Conservation (phyloP, 2,113 vertebrate genomes). For the Sus scrofa region T2T-Sscrofa CM000812.6:60665001-60665500, state of each 20-base stretch:
- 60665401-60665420: background rate
- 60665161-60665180: background rate
- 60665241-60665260: background rate
- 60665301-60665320: background rate
- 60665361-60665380: background rate
- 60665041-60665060: background rate
- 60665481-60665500: background rate
- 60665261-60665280: constrained; percentile 53
- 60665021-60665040: background rate
- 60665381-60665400: background rate
- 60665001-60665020: background rate
- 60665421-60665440: background rate
- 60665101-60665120: background rate
- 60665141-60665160: background rate
- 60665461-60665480: constrained; percentile 13
- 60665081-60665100: background rate
- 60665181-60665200: background rate
- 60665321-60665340: constrained; percentile 32
- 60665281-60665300: constrained; percentile 35
- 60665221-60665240: background rate
- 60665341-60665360: background rate
- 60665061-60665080: background rate
- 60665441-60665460: background rate
- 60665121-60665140: background rate
- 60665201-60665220: background rate